Base-by-base conservation (phyloP, 2,888 invertebrate species). In the Aquatica leii region DNA sequence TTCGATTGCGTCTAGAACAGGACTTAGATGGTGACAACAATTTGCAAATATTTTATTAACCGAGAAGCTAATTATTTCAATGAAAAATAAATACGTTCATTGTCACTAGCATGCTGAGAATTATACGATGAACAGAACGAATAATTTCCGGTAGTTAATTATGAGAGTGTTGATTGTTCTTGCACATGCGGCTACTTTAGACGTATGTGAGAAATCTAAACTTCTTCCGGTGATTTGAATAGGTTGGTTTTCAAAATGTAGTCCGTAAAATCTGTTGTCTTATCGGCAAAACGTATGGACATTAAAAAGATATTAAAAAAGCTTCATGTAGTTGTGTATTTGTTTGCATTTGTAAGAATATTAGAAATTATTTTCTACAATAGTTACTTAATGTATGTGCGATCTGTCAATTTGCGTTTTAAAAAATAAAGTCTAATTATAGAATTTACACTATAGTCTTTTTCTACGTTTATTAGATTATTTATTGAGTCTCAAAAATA, bases 151-250 rank as follows among this genome's bases (percentile, higher is more conserved):
- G 68, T 67, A 62, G 58, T 65, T 71, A 73, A 73, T 71, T 71
- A 69, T 71, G 71, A 70, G 70, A 70, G 69, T 68, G 70, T 67
- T 66, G 71, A 71, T 72, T 72, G 68, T 70, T 69, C 56, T 51
- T 54, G 59, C 61, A 54, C 51, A 51, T 34, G 55, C 56, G 61
- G 61, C 61, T 24, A 62, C 56, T 62, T 60, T 62, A 56, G 51
- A 62, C 54, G 54, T 35, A 50, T 62, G 61, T 56, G 63, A 59
- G 54, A 40, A 48, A 49, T 43, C 17, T 54, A 49, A 57, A 48
- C 57, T 41, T 43, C 49, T 49, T 58, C 41, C 52, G 49, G 21
- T 48, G 35, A 24, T 46, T 46, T 43, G 15, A 43, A 43, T 15
- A 15, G 43, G 14, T 17, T 2, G 8, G 8, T 43, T 43, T 43